Conservation (phyloP, 2,113 vertebrate species). For the Macaca mulatta region DNA sequence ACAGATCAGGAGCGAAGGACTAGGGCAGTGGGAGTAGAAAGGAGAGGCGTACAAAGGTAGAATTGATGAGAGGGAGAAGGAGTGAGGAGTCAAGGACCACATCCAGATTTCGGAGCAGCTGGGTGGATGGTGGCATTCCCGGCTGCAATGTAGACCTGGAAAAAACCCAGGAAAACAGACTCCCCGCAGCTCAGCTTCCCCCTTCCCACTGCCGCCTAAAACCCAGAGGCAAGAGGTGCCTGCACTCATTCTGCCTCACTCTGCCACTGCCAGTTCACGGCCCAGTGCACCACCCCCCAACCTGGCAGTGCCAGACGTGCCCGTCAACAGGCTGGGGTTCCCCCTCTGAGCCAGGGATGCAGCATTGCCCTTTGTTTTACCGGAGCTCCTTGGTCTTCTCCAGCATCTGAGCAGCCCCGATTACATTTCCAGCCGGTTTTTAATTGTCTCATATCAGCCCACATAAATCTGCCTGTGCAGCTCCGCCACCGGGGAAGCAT, state of each 20-base stretch:
- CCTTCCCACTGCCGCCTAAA: not conserved
- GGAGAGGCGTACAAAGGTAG: accelerated
- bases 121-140: accelerated
- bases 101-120: not conserved
- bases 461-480: not conserved
- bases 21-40: not conserved
- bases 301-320: not conserved
- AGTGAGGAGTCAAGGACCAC: not conserved
- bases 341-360: not conserved
- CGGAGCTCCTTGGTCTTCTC: not conserved
- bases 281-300: not conserved
- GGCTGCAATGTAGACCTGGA: not conserved
- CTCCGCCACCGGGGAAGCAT: not conserved
- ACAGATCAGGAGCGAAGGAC: not conserved
- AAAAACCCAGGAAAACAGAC: not conserved
- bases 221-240: not conserved
- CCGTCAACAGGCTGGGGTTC: not conserved
- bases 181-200: not conserved
- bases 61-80: not conserved
- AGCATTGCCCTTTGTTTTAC: conserved; percentile 14
- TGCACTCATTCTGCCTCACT: not conserved
- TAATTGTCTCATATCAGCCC: conserved; percentile 53
- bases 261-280: not conserved
- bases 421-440: conserved; percentile 51
- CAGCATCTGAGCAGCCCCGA: not conserved